Evolutionary conservation across 2,888 invertebrate species (phyloP).

Genomic region (Biston betularia): DNA sequence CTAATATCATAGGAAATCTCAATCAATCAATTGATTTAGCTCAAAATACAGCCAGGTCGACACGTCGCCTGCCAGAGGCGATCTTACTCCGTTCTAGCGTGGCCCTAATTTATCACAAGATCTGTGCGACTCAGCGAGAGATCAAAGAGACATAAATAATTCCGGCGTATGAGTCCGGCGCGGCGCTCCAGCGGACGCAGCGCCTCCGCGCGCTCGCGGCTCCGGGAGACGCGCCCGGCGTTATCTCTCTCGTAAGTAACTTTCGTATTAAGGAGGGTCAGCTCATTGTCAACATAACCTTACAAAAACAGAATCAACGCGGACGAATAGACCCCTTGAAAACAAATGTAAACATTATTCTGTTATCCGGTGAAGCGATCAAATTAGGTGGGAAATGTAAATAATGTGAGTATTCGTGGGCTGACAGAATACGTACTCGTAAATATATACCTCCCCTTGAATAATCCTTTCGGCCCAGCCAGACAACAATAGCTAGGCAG

Average conservation of each 20-base stretch:
- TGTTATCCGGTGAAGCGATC: slow-evolving; percentile 10
- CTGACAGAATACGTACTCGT: background rate
- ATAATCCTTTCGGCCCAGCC: background rate
- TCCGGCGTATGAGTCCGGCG: slow-evolving; percentile 1
- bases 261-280: slow-evolving; percentile 30
- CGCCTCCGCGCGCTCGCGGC: background rate
- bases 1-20: too few relatives aligned
- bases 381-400: slow-evolving; percentile 14
- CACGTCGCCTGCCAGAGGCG: background rate
- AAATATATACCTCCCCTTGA: background rate
- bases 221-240: slow-evolving; percentile 13
- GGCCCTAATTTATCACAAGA: slow-evolving; percentile 8
- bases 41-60: too few relatives aligned
- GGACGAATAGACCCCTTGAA: slow-evolving; percentile 13
- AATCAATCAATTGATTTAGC: too few relatives aligned
- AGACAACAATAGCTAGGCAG: background rate
- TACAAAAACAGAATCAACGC: slow-evolving; percentile 27
- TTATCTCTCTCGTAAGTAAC: slow-evolving; percentile 31
- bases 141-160: slow-evolving; percentile 28
- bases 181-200: background rate
- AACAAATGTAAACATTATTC: slow-evolving; percentile 15
- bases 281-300: slow-evolving; percentile 28
- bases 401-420: background rate
- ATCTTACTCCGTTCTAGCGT: background rate
- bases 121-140: slow-evolving; percentile 10